Evolutionary conservation across 2,113 vertebrate genomes (phyloP), one percentile per base, ranked within the genome.

Genomic region (Tamias sibiricus): DNA sequence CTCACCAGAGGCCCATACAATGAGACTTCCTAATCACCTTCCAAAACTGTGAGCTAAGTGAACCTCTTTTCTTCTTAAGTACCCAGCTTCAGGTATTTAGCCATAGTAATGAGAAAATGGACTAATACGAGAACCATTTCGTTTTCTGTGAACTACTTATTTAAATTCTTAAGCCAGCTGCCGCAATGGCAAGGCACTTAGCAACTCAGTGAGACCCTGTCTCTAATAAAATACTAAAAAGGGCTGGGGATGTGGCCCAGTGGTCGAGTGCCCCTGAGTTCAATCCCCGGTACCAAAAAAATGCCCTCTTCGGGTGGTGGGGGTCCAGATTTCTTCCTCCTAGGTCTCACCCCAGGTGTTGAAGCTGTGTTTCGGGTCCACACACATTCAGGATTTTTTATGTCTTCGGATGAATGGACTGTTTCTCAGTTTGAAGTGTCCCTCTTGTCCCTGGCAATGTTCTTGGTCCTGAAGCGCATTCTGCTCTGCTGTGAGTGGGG

Each of bases 241-340:
- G n/a, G n/a, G 44, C 44, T 47, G 44, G 44, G 44, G 8, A 6
- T 47, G 44, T 47, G 8, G 44, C 44, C 8, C 44, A 47, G 44
- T 47, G 44, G 44, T 8, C 5, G 44, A 47, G 44, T 8, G 44
- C 44, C 8, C 44, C 44, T 47, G 44, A 8, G 44, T 47, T 47
- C 44, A 8, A 47, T 47, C 44, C 44, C 8, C 44, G 8, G 44
- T 8, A 47, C 44, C 44, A 47, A 47, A 47, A 47, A 62, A 94
- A 40, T 47, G 4, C 1, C n/a, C 54, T 8, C 54, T 8, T 5
- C 6, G 17, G 20, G 19, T 8, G 1, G 20, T 8, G 32, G 37
- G 24, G 40, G 30, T 84, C 40, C 37, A 49, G 62, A 22, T 54
- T 79, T 52, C 72, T 76, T 9, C 59, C 19, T 49, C 42, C 76